A percentile compares a stretch with the other conserved stretches of the same genome.
These are phyloP conservation scores for Enteromius treurensis DNA, from an alignment of 2,797 vertebrate genomes.

Conservation along the genomic window DNA sequence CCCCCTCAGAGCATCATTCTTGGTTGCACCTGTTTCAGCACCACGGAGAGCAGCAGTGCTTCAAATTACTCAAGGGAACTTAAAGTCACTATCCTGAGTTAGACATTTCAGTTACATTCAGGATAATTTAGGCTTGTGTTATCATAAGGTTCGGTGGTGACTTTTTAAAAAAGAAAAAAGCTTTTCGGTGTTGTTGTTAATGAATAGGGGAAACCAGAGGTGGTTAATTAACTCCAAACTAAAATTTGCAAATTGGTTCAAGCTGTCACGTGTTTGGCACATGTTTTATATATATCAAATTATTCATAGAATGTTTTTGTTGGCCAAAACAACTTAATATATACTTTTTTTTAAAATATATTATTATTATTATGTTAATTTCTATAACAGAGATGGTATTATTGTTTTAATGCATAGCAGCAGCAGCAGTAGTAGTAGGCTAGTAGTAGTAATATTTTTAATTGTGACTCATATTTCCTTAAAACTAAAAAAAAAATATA, in stretches of 20 bases:
- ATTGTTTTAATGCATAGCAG: background rate
- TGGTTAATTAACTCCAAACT: background rate
- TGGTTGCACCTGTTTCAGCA: constrained; percentile 58
- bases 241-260: background rate
- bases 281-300: background rate
- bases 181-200: background rate
- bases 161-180: background rate
- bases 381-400: too few species aligned
- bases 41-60: constrained; percentile 63
- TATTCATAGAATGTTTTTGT: background rate
- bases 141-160: background rate
- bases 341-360: background rate
- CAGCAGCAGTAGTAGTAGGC: background rate
- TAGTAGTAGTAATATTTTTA: background rate
- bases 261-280: background rate
- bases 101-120: background rate
- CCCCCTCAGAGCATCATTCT: background rate
- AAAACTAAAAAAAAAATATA: background rate
- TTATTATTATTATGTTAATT: too few species aligned
- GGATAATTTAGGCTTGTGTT: background rate
- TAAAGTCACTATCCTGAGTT: background rate
- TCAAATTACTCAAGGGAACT: background rate
- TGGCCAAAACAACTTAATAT: background rate
- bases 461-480: background rate
- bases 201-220: background rate